Conservation (phyloP, 2,888 invertebrate species). For the Drosophila ustulata region DNA sequence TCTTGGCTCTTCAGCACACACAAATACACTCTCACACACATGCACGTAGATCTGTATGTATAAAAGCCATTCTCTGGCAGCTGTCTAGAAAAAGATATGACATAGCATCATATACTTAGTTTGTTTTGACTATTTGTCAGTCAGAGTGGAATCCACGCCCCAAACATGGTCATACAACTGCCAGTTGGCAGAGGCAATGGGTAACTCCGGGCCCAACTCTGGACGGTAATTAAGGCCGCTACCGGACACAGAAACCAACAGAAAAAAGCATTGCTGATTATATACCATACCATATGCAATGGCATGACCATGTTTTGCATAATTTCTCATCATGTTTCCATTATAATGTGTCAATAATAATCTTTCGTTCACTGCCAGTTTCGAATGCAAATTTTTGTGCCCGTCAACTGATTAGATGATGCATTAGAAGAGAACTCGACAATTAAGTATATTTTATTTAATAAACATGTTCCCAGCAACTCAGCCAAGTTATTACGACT, state of each 20-base stretch:
- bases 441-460: slow-evolving; percentile 46
- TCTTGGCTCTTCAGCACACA: slow-evolving; percentile 44
- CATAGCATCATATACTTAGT: slow-evolving; percentile 66
- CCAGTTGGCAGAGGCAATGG: slow-evolving; percentile 12
- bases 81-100: slow-evolving; percentile 66
- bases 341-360: slow-evolving; percentile 77
- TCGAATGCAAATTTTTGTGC: slow-evolving; percentile 65
- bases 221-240: slow-evolving; percentile 75
- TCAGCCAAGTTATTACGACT: slow-evolving; percentile 36
- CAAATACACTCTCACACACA: no score
- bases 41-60: slow-evolving; percentile 5
- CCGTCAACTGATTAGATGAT: slow-evolving; percentile 54
- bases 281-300: background rate
- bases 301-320: slow-evolving; percentile 60
- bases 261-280: slow-evolving; percentile 37
- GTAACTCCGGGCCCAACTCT: slow-evolving; percentile 40
- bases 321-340: slow-evolving; percentile 78
- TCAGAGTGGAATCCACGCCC: slow-evolving; percentile 60
- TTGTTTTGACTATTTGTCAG: slow-evolving; percentile 78
- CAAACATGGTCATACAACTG: slow-evolving; percentile 46
- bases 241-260: slow-evolving; percentile 62
- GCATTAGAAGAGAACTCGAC: slow-evolving; percentile 39
- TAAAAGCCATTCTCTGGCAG: slow-evolving; percentile 53
- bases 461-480: slow-evolving; percentile 62
- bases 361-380: slow-evolving; percentile 48